Evolutionary conservation across 2,888 invertebrate species (phyloP).

Genomic region (Trichogramma evanescens): DNA sequence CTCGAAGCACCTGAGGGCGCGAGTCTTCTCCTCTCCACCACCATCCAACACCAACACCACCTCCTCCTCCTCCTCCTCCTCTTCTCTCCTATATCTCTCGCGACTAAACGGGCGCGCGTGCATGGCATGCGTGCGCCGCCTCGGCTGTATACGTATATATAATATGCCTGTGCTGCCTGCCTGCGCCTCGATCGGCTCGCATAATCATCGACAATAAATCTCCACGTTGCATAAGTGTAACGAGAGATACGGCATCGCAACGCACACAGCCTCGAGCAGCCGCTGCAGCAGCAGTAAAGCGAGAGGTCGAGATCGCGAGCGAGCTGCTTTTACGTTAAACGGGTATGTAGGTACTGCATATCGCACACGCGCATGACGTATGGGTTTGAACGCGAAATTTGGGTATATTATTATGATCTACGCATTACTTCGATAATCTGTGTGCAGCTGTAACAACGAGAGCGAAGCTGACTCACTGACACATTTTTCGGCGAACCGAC

Average conservation of each 20-base stretch:
- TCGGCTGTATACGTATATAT: neutral
- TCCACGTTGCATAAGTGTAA: slow-evolving; percentile 47
- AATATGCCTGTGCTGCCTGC: neutral
- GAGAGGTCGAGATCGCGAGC: too few species aligned
- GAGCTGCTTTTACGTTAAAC: too few species aligned
- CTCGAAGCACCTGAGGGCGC: neutral
- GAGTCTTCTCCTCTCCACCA: slow-evolving; percentile 29
- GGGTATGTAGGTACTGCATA: too few species aligned
- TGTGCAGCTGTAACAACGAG: too few species aligned
- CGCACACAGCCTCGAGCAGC: slow-evolving; percentile 38
- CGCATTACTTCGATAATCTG: too few species aligned
- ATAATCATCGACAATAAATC: slow-evolving; percentile 43
- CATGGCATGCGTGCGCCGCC: neutral
- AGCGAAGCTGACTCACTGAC: too few species aligned
- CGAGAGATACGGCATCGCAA: slow-evolving; percentile 47
- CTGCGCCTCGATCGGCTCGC: slow-evolving; percentile 21
- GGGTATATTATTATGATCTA: too few species aligned
- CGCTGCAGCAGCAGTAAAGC: neutral
- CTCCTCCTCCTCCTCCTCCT: slow-evolving; percentile 15
- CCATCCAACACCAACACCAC: slow-evolving; percentile 32
- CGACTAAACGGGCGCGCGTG: neutral
- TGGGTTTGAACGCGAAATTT: too few species aligned
- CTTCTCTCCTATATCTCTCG: slow-evolving; percentile 26
- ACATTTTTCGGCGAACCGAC: too few species aligned
- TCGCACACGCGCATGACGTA: too few species aligned